phyloP scores from a whole-genome alignment of 2,797 vertebrate species.

The Rallus crepitans region DNA sequence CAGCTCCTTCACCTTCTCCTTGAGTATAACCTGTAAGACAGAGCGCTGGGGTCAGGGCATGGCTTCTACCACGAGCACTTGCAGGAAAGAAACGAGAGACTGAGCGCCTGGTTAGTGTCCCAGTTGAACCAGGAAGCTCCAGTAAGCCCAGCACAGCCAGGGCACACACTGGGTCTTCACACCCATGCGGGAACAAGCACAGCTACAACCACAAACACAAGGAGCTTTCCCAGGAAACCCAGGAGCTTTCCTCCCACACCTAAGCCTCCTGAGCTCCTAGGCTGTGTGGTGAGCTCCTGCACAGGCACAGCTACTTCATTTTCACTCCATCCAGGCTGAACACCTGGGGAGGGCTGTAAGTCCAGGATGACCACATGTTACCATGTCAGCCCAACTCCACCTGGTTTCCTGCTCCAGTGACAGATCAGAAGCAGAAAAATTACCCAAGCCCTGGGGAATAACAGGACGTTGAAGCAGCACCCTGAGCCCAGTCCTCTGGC shows the following conservation, averaged over 20 bases:
- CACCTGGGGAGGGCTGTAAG: not conserved
- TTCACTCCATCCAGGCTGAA: not conserved
- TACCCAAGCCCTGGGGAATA: not conserved
- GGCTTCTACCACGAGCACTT: rapidly evolving
- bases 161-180: rapidly evolving
- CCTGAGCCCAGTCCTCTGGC: not conserved
- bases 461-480: not conserved
- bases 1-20: slow-evolving; percentile 99
- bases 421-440: not conserved
- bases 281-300: not conserved
- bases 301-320: not conserved
- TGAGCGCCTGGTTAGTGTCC: rapidly evolving
- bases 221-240: not conserved
- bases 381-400: not conserved
- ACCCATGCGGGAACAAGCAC: not conserved
- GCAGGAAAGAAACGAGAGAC: not conserved
- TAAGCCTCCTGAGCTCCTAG: not conserved
- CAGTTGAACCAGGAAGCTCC: not conserved
- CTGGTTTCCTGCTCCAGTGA: not conserved
- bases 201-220: not conserved
- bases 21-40: slow-evolving; percentile 93
- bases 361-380: not conserved
- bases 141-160: not conserved
- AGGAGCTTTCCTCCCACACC: not conserved
- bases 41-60: not conserved